Conservation (phyloP, 2,113 vertebrate genomes). For the Platysternon megacephalum region DNA sequence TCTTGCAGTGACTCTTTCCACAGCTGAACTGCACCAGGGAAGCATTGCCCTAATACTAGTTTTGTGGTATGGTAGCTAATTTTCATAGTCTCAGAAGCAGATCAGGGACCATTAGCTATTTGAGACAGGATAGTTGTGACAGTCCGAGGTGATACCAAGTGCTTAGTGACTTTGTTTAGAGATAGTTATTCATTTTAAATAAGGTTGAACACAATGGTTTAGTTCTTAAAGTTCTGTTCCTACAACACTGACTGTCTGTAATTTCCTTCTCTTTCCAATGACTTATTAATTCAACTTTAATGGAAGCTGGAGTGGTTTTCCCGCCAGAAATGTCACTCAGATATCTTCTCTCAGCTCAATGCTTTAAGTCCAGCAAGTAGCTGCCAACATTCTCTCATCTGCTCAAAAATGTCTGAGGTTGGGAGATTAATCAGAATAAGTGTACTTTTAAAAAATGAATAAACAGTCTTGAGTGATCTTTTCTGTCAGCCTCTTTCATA, state of each 20-base stretch:
- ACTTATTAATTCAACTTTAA: not conserved
- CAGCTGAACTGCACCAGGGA: not conserved
- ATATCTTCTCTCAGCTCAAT: not conserved
- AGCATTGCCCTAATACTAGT: not conserved
- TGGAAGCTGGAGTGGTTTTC: not conserved
- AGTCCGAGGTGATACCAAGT: not conserved
- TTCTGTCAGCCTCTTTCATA: not conserved
- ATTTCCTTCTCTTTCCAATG: not conserved
- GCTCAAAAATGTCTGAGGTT: not conserved
- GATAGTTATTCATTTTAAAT: not conserved
- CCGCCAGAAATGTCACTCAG: not conserved
- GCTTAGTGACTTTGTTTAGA: not conserved
- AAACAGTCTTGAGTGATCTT: not conserved
- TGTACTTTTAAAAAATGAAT: not conserved
- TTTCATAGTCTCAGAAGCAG: not conserved
- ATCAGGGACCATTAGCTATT: not conserved
- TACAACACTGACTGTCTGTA: not conserved
- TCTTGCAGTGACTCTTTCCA: not conserved
- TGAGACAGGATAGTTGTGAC: not conserved
- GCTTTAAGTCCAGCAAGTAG: not conserved
- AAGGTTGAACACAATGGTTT: not conserved
- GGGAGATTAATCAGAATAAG: not conserved
- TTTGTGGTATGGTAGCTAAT: not conserved
- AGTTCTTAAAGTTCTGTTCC: not conserved
- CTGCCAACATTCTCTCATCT: not conserved